These are phyloP conservation scores for Tetramorium bicarinatum DNA, from an alignment of 2,888 invertebrate genomes.

Conservation along the genomic window DNA sequence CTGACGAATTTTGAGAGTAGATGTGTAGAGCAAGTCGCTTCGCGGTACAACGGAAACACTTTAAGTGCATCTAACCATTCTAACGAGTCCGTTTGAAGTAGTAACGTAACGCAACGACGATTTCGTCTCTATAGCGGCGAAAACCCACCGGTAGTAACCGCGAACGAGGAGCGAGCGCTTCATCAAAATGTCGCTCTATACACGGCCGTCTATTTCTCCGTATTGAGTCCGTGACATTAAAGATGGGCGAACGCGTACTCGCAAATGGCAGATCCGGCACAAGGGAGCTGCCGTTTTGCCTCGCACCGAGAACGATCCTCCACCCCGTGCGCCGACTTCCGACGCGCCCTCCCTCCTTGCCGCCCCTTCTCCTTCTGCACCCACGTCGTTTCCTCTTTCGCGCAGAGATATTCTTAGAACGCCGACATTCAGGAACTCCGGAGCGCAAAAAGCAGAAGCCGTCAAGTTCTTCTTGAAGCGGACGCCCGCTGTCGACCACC, in stretches of 20 bases:
- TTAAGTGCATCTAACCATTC: constrained; percentile 41
- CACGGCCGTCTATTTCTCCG: constrained; percentile 66
- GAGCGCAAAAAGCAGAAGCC: constrained; percentile 73
- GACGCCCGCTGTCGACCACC: constrained; percentile 5
- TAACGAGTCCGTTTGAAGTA: constrained; percentile 48
- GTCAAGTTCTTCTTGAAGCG: constrained; percentile 70
- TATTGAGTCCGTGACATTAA: constrained; percentile 78
- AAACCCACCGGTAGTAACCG: constrained; percentile 8
- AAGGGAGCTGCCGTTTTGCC: constrained; percentile 58
- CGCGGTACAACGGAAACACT: constrained; percentile 36
- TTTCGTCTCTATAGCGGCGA: neutral
- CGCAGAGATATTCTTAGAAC: constrained; percentile 75
- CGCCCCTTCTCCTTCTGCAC: constrained; percentile 24
- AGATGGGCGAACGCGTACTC: constrained; percentile 66
- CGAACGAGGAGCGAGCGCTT: constrained; percentile 27
- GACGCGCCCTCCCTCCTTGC: constrained; percentile 46
- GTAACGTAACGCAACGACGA: constrained; percentile 51
- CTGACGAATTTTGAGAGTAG: neutral
- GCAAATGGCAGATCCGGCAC: constrained; percentile 68
- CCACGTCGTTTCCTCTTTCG: constrained; percentile 54
- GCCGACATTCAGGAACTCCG: constrained; percentile 71
- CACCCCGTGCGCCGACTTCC: constrained; percentile 23
- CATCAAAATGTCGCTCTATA: constrained; percentile 45
- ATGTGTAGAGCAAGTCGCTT: constrained; percentile 9
- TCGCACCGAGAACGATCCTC: constrained; percentile 46